Base-by-base conservation (phyloP, 2,888 invertebrate genomes). In the Phasia obesa region DNA sequence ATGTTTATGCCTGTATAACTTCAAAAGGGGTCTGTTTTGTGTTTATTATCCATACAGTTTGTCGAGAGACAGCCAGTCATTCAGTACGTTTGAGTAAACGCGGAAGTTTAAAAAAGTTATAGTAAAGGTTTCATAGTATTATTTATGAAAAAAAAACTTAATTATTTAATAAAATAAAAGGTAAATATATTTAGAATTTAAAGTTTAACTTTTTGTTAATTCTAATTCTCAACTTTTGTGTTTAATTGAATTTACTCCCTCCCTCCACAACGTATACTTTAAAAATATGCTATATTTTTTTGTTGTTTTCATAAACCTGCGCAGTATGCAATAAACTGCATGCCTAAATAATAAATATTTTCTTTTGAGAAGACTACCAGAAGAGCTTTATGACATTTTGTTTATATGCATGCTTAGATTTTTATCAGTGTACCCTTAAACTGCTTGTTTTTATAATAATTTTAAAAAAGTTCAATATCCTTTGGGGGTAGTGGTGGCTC, bases 261-360 rank as follows among this genome's bases (percentile, higher is more conserved):
- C 35, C 47, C 47, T 64, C 23, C 47, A 31, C 25, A 71, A 47
- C 42, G 53, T 65, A 42, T 62, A 62, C 23, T 70, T 49, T 38
- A 53, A 19, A 31, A 55, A 47, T 47, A 4, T 47, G 11, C 35
- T 62, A 31, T 27, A 27, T 25, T n/a, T n/a, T n/a, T n/a, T 38
- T 67, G 67, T 19, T 35, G 4, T 51, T 59, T 64, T 44, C 27
- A 67, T 62, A 82, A 75, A 79, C 82, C 79, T 83, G 82, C 82
- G 82, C 82, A 83, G 78, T 83, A 44, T 82, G 78, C 78, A 74
- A 70, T 74, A 83, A 79, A 79, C 60, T 83, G 65, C 82, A 78
- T 74, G 69, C 51, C 53, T 70, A 75, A 75, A 71, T 79, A 70
- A 75, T 75, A 75, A 79, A 75, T 70, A 67, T 73, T 79, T 73